Evolutionary conservation across 2,888 invertebrate species (phyloP).

Genomic region (Apotomis turbidana): DNA sequence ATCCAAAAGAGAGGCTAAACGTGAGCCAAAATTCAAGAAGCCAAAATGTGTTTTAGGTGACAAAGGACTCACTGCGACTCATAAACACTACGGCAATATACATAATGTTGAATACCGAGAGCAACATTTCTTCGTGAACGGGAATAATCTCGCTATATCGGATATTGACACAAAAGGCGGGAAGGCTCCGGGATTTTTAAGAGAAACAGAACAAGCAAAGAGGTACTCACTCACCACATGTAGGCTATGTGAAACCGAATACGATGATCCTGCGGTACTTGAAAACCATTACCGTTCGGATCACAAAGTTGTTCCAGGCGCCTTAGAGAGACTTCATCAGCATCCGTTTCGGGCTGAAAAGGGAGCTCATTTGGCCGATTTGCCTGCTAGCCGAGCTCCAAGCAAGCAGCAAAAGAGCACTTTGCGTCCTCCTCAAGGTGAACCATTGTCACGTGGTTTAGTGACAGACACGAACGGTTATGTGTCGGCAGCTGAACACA

Average conservation of each 20-base stretch:
- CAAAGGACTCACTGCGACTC: not conserved
- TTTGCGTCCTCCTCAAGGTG: not conserved
- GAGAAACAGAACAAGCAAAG: conserved; percentile 1
- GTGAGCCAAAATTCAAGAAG: not conserved
- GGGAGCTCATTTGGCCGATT: conserved; percentile 1
- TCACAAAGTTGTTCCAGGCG: conserved; percentile 7
- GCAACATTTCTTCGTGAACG: not conserved
- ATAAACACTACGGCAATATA: conserved; percentile 19
- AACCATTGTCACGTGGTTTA: not conserved
- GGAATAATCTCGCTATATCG: not conserved
- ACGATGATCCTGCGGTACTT: not conserved
- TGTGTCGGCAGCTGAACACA: not conserved
- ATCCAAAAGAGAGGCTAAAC: conserved; percentile 3
- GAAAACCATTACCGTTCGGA: not conserved
- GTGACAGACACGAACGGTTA: not conserved
- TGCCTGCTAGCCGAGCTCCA: not conserved
- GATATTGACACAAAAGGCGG: not conserved
- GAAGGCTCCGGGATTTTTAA: conserved; percentile 9
- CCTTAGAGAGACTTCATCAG: not conserved
- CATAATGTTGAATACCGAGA: conserved; percentile 9
- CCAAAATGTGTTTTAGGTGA: not conserved
- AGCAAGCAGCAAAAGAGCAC: not conserved
- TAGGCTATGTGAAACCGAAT: conserved; percentile 27
- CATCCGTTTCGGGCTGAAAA: conserved; percentile 19
- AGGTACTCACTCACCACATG: not conserved